These are phyloP conservation scores for Agelaius phoeniceus DNA, from an alignment of 2,113 vertebrate genomes.

Conservation along the genomic window DNA sequence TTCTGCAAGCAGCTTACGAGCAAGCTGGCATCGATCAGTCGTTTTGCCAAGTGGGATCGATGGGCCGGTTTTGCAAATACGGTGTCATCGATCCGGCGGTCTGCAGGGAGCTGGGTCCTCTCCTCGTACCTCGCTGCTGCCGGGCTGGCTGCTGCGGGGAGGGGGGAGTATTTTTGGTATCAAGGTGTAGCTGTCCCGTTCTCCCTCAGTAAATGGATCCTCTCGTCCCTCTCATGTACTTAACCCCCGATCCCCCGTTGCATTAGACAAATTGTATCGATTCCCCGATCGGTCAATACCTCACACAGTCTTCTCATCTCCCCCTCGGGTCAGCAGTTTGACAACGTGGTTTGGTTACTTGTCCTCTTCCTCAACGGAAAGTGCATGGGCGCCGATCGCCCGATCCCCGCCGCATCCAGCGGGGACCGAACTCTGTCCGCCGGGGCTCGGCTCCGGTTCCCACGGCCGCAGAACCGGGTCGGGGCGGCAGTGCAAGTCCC, in stretches of 20 bases:
- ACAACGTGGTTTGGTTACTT: constrained; percentile 52
- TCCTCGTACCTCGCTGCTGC: constrained; percentile 13
- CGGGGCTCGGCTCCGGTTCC: constrained; percentile 20
- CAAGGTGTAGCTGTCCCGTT: constrained; percentile 49
- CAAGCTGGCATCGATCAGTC: constrained; percentile 58
- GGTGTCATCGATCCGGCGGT: constrained; percentile 56
- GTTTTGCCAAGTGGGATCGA: constrained; percentile 71
- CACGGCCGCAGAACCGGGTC: constrained; percentile 24
- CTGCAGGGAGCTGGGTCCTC: constrained; percentile 29
- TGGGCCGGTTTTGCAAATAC: constrained; percentile 49
- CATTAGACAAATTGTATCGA: constrained; percentile 66
- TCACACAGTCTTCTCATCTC: constrained; percentile 54
- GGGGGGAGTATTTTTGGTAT: constrained; percentile 35
- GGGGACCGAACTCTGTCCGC: neutral
- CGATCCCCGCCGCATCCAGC: neutral
- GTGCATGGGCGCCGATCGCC: constrained; percentile 53
- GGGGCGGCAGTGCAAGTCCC: constrained; percentile 36
- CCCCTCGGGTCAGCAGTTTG: constrained; percentile 45
- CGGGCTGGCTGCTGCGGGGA: neutral
- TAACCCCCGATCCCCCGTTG: constrained; percentile 48
- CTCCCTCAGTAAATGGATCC: neutral
- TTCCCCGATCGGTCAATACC: constrained; percentile 39
- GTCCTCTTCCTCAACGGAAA: constrained; percentile 38
- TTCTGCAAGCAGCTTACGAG: constrained; percentile 30
- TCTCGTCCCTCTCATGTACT: constrained; percentile 21